Percentiles rank a stretch among this genome's conserved stretches.
phyloP scores from a whole-genome alignment of 2,113 vertebrate genomes.

The Notechis scutatus region DNA sequence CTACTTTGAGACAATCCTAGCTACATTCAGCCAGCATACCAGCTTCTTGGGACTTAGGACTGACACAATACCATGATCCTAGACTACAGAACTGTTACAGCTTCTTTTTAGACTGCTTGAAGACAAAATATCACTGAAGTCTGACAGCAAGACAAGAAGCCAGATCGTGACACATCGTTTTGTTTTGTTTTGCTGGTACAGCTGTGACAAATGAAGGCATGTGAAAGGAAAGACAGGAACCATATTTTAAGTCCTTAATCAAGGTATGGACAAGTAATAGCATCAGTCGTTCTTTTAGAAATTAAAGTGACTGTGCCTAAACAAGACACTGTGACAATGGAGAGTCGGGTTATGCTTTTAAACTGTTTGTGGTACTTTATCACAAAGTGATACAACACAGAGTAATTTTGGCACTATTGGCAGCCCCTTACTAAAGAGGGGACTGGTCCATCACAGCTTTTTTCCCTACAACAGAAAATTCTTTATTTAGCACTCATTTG shows the following conservation, averaged over 20 bases:
- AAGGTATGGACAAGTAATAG: constrained; percentile 29
- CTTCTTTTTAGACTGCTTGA: constrained; percentile 22
- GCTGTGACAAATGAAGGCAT: constrained; percentile 44
- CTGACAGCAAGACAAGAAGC: constrained; percentile 30
- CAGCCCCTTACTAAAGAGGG: constrained; percentile 31
- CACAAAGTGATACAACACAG: not conserved
- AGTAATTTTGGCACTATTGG: constrained; percentile 42
- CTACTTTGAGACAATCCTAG: constrained; percentile 42
- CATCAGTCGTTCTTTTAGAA: constrained; percentile 13
- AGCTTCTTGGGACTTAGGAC: not conserved
- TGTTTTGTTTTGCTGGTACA: constrained; percentile 27
- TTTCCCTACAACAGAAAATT: constrained; percentile 28
- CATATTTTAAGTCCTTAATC: constrained; percentile 3
- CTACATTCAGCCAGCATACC: not conserved
- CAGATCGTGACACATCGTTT: constrained; percentile 16
- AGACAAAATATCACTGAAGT: not conserved
- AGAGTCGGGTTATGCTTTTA: constrained; percentile 36
- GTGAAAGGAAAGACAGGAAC: not conserved
- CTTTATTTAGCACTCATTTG: constrained; percentile 18
- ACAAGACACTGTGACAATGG: constrained; percentile 5
- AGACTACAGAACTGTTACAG: accelerated
- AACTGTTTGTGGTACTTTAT: not conserved
- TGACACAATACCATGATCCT: not conserved
- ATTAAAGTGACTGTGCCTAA: constrained; percentile 34
- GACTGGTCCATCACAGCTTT: constrained; percentile 25